phyloP scores from a whole-genome alignment of 2,888 invertebrate genomes.

The Nomada flava region DNA sequence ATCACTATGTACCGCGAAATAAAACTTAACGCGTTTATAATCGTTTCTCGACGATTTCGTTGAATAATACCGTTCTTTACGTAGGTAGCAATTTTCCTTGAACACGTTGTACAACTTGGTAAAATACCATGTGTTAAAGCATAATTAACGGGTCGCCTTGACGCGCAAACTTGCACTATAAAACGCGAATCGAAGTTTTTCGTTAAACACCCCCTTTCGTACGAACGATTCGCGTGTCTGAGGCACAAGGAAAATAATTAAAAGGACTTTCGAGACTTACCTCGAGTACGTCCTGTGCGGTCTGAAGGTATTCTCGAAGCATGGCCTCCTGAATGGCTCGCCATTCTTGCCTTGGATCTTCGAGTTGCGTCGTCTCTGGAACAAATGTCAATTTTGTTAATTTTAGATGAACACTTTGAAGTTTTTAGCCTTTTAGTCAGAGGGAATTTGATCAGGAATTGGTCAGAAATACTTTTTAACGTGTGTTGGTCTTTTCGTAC shows the following conservation, averaged over 20 bases:
- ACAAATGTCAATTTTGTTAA: neutral
- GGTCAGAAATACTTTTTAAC: too few relatives aligned
- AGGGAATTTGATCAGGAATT: too few relatives aligned
- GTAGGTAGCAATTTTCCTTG: neutral
- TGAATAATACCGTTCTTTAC: neutral
- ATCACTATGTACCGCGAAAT: neutral
- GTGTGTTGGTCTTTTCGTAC: too few relatives aligned
- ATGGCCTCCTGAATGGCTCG: conserved; percentile 97
- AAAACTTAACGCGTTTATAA: too few relatives aligned
- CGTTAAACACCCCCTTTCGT: neutral
- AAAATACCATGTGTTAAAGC: neutral
- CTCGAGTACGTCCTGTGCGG: conserved; percentile 97
- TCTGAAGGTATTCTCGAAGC: conserved; percentile 97
- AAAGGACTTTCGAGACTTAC: conserved; percentile 83
- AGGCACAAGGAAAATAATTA: conserved; percentile 21
- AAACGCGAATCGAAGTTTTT: conserved; percentile 4
- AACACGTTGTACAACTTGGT: neutral
- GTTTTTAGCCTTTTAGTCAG: too few relatives aligned
- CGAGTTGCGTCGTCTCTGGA: conserved; percentile 96
- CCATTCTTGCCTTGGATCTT: conserved; percentile 99
- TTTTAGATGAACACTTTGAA: neutral
- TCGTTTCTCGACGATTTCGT: neutral
- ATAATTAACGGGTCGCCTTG: conserved; percentile 3
- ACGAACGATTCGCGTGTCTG: neutral
- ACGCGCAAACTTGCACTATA: neutral